Evolutionary conservation across 35 echinoderm and acorn worm species (phyloP).

Genomic region (Stichopus chloronotus): DNA sequence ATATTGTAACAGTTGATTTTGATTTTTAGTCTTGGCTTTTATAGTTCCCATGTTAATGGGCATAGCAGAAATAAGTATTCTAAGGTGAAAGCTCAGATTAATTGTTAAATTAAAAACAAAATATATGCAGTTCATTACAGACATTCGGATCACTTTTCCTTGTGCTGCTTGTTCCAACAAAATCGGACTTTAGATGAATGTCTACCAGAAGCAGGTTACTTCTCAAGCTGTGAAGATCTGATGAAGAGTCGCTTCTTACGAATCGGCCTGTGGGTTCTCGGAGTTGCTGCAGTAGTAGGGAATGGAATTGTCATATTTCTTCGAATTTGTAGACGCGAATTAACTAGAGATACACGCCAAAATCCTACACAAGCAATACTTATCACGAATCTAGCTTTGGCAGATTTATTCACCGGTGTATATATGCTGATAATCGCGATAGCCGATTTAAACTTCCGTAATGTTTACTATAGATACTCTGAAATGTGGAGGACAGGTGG

Average conservation of each 20-base stretch:
- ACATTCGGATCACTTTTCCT: conserved; percentile 76
- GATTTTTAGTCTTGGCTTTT: too few species aligned
- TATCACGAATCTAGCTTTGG: conserved; percentile 59
- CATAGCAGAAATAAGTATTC: too few species aligned
- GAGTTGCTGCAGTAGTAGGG: conserved; percentile 78
- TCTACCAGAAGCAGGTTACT: conserved; percentile 66
- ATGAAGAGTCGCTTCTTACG: conserved; percentile 79
- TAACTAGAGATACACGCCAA: not conserved
- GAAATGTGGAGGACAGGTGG: conserved; percentile 26
- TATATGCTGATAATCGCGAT: conserved; percentile 68
- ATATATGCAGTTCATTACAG: conserved; percentile 58
- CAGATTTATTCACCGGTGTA: conserved; percentile 65
- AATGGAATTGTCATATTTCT: conserved; percentile 84
- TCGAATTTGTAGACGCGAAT: conserved; percentile 50
- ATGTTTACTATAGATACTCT: conserved; percentile 52
- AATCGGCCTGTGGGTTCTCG: conserved; percentile 84
- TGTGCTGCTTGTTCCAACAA: conserved; percentile 67
- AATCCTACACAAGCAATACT: conserved; percentile 32
- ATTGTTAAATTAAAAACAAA: not conserved
- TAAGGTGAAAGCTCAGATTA: too few species aligned
- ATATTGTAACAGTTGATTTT: too few species aligned
- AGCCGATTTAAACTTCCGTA: conserved; percentile 49
- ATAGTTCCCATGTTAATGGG: not conserved
- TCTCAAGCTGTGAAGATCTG: conserved; percentile 91
- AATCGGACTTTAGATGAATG: conserved; percentile 36